Evolutionary conservation across 2,888 invertebrate species (phyloP).

Genomic region (Eristalinus aeneus): DNA sequence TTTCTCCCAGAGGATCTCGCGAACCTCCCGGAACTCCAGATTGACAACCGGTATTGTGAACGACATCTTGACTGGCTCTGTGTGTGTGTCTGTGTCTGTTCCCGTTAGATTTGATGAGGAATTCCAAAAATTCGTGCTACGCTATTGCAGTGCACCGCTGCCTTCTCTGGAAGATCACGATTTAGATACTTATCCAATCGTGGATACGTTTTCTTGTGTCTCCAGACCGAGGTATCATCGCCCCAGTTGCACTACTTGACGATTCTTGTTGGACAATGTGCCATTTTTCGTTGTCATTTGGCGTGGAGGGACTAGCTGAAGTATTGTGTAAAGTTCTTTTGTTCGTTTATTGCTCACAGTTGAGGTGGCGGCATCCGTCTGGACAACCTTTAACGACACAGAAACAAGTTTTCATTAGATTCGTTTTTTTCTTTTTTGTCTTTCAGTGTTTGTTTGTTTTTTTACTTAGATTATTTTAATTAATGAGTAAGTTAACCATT

Average conservation of each 20-base stretch:
- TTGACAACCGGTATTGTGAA: slow-evolving; percentile 91
- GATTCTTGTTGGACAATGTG: slow-evolving; percentile 23
- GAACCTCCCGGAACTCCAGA: slow-evolving; percentile 91
- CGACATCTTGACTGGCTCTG: slow-evolving; percentile 76
- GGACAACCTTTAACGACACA: slow-evolving; percentile 84
- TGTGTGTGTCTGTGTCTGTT: slow-evolving; percentile 9
- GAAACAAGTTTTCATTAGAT: slow-evolving; percentile 82
- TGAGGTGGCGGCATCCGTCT: slow-evolving; percentile 77
- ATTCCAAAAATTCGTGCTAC: slow-evolving; percentile 1
- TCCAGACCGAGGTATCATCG: slow-evolving; percentile 46
- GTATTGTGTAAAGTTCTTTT: slow-evolving; percentile 38
- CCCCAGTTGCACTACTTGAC: slow-evolving; percentile 39
- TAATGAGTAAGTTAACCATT: slow-evolving; percentile 10
- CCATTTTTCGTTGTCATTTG: slow-evolving; percentile 43
- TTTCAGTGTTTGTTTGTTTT: slow-evolving; percentile 52
- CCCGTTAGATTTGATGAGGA: slow-evolving; percentile 21
- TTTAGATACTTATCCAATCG: slow-evolving; percentile 37
- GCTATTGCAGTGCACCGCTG: not conserved
- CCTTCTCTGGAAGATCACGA: slow-evolving; percentile 51
- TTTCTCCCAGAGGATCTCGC: slow-evolving; percentile 92
- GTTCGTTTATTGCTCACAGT: slow-evolving; percentile 50
- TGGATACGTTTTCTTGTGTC: slow-evolving; percentile 25
- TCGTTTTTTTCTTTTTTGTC: slow-evolving; percentile 71
- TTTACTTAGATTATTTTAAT: slow-evolving; percentile 36
- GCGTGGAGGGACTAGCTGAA: slow-evolving; percentile 60